Evolutionary conservation across 2,113 vertebrate species (phyloP).

Genomic region (Columba janthina): DNA sequence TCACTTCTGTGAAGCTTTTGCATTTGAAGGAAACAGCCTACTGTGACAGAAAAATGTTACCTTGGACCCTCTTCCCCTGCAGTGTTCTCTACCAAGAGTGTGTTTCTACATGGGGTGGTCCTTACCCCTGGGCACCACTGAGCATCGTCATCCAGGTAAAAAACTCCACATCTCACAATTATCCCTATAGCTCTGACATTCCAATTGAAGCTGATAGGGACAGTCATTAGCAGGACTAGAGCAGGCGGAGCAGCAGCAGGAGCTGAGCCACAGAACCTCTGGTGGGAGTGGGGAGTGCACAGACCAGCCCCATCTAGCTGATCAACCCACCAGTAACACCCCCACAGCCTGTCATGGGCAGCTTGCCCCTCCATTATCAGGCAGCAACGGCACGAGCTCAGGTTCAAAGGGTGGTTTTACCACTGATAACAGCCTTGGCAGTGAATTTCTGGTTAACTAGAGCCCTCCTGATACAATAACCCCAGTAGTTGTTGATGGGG

Average conservation of each 20-base stretch:
- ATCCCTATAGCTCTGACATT: not conserved
- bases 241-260: not conserved
- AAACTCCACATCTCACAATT: not conserved
- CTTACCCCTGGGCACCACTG: not conserved
- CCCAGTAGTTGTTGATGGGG: not conserved
- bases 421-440: not conserved
- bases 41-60: not conserved
- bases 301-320: not conserved
- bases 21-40: not conserved
- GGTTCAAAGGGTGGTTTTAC: not conserved
- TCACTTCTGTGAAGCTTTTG: not conserved
- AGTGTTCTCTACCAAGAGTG: not conserved
- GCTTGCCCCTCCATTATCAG: not conserved
- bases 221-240: not conserved
- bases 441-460: not conserved
- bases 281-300: accelerated
- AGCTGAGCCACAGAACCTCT: not conserved
- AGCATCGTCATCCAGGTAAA: not conserved
- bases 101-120: not conserved
- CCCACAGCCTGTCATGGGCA: not conserved
- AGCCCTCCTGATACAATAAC: not conserved
- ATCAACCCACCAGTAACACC: accelerated
- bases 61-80: accelerated
- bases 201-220: not conserved
- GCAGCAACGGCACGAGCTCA: not conserved